Percentiles rank a stretch among this genome's conserved stretches.
Evolutionary conservation across 2,888 invertebrate genomes (phyloP).

Genomic region (Dryadula phaetusa): DNA sequence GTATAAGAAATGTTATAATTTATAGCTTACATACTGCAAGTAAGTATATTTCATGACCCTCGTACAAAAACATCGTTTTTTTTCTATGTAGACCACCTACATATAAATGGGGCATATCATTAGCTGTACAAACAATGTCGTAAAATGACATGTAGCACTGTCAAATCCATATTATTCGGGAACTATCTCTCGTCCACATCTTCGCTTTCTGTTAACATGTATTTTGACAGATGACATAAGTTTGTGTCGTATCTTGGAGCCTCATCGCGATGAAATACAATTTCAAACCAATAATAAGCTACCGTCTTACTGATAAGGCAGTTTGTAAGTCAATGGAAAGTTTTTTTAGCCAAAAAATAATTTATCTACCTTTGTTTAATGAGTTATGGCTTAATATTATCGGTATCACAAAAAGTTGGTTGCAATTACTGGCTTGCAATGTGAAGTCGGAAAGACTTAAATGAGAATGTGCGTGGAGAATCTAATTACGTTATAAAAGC

Average conservation of each 20-base stretch:
- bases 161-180: conserved; percentile 37
- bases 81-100: conserved; percentile 73
- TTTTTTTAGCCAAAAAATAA: conserved; percentile 34
- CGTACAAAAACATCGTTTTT: conserved; percentile 47
- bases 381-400: conserved; percentile 38
- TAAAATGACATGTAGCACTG: conserved; percentile 76
- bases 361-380: conserved; percentile 36
- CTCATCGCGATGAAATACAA: conserved; percentile 81
- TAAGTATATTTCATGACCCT: conserved; percentile 1
- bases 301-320: conserved; percentile 78
- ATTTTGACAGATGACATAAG: conserved; percentile 85
- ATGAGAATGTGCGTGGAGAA: neutral
- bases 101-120: conserved; percentile 80
- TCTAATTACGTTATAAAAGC: neutral
- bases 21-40: conserved; percentile 3
- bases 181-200: conserved; percentile 38
- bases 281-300: conserved; percentile 81
- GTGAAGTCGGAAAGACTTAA: neutral
- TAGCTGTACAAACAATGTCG: conserved; percentile 78
- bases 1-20: conserved; percentile 21
- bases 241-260: conserved; percentile 68
- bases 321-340: conserved; percentile 73
- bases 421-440: neutral
- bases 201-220: conserved; percentile 72
- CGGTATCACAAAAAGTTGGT: conserved; percentile 17